These are phyloP conservation scores for Dascillus cervinus DNA, from an alignment of 2,888 invertebrate genomes.

Conservation along the genomic window DNA sequence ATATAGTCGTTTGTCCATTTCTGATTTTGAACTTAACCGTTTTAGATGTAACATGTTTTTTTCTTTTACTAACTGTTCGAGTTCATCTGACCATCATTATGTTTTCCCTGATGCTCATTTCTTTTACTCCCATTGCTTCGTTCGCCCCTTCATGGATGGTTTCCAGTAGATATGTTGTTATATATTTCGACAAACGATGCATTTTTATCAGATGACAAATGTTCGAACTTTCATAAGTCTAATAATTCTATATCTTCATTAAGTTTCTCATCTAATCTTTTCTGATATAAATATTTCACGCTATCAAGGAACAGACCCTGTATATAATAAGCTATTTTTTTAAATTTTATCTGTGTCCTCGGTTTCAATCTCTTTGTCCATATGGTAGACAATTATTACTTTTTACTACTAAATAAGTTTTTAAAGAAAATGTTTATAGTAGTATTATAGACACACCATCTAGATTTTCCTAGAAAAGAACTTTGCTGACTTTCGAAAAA, in stretches of 20 bases:
- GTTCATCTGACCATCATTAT: constrained; percentile 1
- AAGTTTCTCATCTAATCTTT: constrained; percentile 2
- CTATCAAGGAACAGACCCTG: constrained; percentile 1
- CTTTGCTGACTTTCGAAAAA: no score
- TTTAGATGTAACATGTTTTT: constrained; percentile 1
- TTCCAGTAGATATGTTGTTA: no score
- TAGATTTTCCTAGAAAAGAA: no score
- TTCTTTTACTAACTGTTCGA: constrained; percentile 4
- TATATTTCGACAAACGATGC: constrained; percentile 2
- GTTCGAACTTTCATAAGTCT: no score
- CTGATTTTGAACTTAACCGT: constrained; percentile 1
- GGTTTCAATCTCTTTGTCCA: no score
- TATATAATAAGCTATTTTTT: constrained; percentile 2
- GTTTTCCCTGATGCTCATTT: constrained; percentile 2
- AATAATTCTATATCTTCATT: no score
- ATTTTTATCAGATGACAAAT: no score
- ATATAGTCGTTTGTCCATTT: constrained; percentile 2
- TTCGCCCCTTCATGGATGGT: constrained; percentile 3
- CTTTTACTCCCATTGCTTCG: constrained; percentile 4
- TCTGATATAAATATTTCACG: constrained; percentile 5
- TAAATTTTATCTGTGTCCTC: no score
- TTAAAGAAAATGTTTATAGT: no score
- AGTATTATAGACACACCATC: no score
- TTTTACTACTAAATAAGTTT: no score
- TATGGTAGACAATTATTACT: no score